Evolutionary conservation across 2,888 invertebrate genomes (phyloP), one percentile per base, ranked within the genome.

Genomic region (Cinara cedri): DNA sequence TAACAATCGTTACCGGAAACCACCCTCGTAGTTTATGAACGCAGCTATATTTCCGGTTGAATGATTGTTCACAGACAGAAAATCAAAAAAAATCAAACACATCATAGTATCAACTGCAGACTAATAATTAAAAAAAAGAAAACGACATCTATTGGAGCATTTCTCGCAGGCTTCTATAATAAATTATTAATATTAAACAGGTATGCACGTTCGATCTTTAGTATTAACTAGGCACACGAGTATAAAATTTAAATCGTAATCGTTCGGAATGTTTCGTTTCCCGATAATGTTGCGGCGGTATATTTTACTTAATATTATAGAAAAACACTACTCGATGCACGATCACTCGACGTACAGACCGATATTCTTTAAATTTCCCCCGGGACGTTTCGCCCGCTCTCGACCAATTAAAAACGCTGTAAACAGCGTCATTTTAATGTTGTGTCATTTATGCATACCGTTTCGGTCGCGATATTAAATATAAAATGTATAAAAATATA

Each of bases 361-460:
- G 6, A 57, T 57, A 46, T 42, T 57, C 44, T 24, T 72, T 57
- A 16, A 57, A 72, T 57, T 46, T 55, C 55, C 55, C 44, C n/a
- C 0, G 57, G 24, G 57, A 57, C n/a, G 1, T 3, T 54, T 42
- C 2, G 13, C 16, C 16, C 55, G n/a, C 55, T 71, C 16, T 55
- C 42, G 11, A 24, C 44, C 71, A 71, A 55, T 71, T 71, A 72
- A 44, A 46, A 72, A 19, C 34, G 57, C 11, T 16, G 44, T 13
- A 24, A 16, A 57, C 19, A 21, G n/a, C n/a, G n/a, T n/a, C 21
- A 24, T 71, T 21, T 44, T 57, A 44, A 57, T 44, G 44, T 24
- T 26, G 46, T 11, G 24, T 49, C 21, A 16, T 24, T 14, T 66
- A 24, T 24, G n/a, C 34, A 4, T 16, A 16, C 13, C 16, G 16